Evolutionary conservation across 1,140 invertebrate species (phyloP), one percentile per base, ranked within the genome.

Genomic region (Drosophila quadrilineata): DNA sequence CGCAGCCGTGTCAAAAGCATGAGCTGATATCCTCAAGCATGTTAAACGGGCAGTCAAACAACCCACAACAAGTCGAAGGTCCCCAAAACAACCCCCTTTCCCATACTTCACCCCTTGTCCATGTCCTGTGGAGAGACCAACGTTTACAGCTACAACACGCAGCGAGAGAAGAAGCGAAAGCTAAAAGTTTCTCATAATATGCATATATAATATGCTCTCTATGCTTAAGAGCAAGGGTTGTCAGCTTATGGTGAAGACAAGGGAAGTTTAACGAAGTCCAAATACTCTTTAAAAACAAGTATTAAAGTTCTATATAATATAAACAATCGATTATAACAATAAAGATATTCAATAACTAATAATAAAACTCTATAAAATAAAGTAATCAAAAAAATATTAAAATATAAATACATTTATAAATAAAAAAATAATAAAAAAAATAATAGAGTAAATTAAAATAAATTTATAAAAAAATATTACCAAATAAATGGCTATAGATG

Each of bases 171-270:
- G n/a, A n/a, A n/a, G n/a, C n/a, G n/a, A 54, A 41, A 6, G 67
- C 28, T 31, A 76, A 76, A 75, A 82, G 43, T 82, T 82, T 72
- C 54, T 53, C 53, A n/a, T 49, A 80, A 84, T 22, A 41, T 65
- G 58, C 53, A 64, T 64, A 41, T 26, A 58, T 58, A 65, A 58
- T 43, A 57, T 49, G 54, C 54, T 59, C 35, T 48, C 38, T 14
- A 26, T 28, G 40, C 26, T 43, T 43, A 16, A 9, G 19, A 43
- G n/a, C n/a, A 43, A 26, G 22, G 40, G n/a, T n/a, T n/a, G n/a
- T n/a, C n/a, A n/a, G n/a, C n/a, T n/a, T n/a, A n/a, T n/a, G n/a
- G n/a, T n/a, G n/a, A n/a, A n/a, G n/a, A n/a, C n/a, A n/a, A n/a
- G n/a, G n/a, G n/a, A n/a, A n/a, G n/a, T n/a, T n/a, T n/a, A 0